Evolutionary conservation across 2,888 invertebrate genomes (phyloP).

Genomic region (Cerceris ruficornis): DNA sequence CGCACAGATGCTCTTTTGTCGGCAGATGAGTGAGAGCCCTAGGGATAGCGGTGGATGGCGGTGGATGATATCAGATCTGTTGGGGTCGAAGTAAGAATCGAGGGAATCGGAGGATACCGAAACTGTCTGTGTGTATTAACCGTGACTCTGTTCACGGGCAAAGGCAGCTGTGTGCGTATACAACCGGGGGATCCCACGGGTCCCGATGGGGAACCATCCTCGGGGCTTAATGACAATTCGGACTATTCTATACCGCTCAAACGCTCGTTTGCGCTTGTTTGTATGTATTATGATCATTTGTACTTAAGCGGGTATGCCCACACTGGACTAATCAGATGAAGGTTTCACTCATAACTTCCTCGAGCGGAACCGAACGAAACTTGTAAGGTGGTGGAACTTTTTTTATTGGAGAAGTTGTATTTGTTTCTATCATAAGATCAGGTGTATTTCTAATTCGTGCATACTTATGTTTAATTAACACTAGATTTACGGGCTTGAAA

Average conservation of each 20-base stretch:
- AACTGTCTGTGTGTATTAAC: constrained; percentile 1
- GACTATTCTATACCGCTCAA: constrained; percentile 78
- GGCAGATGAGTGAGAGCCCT: constrained; percentile 73
- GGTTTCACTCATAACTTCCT: constrained; percentile 6
- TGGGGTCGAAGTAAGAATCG: constrained; percentile 67
- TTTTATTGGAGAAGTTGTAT: too few relatives aligned
- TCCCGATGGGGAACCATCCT: constrained; percentile 68
- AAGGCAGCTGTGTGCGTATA: constrained; percentile 37
- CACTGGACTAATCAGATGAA: constrained; percentile 22
- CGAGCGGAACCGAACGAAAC: background rate
- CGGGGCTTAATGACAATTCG: constrained; percentile 73
- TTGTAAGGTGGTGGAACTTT: too few relatives aligned
- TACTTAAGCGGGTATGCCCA: constrained; percentile 49
- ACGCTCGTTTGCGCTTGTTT: constrained; percentile 80
- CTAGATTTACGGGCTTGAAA: too few relatives aligned
- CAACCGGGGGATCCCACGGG: constrained; percentile 75
- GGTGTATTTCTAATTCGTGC: too few relatives aligned
- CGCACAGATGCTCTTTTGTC: constrained; percentile 78
- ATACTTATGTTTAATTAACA: too few relatives aligned
- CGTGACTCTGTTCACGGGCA: constrained; percentile 3
- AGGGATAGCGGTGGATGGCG: constrained; percentile 64
- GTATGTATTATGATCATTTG: constrained; percentile 71
- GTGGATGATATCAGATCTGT: constrained; percentile 67
- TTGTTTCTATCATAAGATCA: too few relatives aligned
- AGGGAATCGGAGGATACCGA: constrained; percentile 53